Conservation (phyloP, 2,113 vertebrate genomes). For the Nannospalax galili region DNA sequence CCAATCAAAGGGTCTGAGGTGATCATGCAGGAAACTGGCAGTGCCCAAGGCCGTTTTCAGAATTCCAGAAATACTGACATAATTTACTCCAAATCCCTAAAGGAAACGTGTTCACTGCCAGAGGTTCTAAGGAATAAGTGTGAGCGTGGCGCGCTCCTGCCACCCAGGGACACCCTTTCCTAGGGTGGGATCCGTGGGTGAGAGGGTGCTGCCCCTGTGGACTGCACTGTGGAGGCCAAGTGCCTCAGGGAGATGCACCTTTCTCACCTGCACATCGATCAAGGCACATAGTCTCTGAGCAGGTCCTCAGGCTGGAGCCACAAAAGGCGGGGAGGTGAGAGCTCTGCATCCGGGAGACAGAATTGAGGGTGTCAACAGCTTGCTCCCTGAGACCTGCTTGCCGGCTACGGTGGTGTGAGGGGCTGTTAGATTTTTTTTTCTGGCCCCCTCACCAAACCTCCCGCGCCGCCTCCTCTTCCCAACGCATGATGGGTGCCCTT, state of each 20-base stretch:
- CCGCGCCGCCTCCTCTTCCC: conserved; percentile 82
- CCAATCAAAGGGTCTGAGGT: neutral
- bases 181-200: neutral
- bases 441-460: conserved; percentile 78
- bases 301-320: conserved; percentile 49
- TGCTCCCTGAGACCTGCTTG: conserved; percentile 56
- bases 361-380: neutral
- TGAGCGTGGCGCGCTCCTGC: neutral
- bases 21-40: neutral
- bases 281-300: conserved; percentile 19
- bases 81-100: conserved; percentile 13
- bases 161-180: neutral
- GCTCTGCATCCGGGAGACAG: neutral
- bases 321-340: conserved; percentile 43
- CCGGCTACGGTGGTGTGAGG: conserved; percentile 67
- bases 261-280: neutral
- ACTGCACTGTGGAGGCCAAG: neutral
- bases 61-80: neutral
- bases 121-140: conserved; percentile 27
- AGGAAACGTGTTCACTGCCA: neutral
- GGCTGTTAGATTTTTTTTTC: conserved; percentile 73
- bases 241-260: neutral
- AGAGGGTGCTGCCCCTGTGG: neutral
- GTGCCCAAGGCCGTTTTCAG: neutral
- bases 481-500: conserved; percentile 84